These are phyloP conservation scores for Xenotilapia caudafasciata DNA, from an alignment of 2,113 vertebrate genomes.

Conservation along the genomic window DNA sequence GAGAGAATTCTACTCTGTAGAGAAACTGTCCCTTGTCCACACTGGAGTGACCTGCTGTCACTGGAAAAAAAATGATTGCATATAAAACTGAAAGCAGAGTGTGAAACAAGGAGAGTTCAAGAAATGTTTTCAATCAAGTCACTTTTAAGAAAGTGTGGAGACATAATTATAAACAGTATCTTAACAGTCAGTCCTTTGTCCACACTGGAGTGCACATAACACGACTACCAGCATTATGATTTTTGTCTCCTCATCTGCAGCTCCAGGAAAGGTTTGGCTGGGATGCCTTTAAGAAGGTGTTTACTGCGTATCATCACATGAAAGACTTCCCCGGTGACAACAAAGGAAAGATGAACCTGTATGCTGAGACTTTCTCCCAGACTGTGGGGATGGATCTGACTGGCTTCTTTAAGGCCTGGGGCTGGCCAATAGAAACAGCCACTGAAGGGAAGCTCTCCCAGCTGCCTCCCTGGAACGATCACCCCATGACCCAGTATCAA, in stretches of 20 bases:
- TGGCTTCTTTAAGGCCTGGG: conserved; percentile 77
- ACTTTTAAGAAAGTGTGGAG: too few relatives aligned
- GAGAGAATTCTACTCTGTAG: too few relatives aligned
- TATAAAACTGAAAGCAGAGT: too few relatives aligned
- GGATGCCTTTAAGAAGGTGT: not conserved
- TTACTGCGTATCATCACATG: rapidly evolving
- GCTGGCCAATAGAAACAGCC: conserved; percentile 69
- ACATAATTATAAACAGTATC: too few relatives aligned
- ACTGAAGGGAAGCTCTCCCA: conserved; percentile 55
- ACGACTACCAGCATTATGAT: not conserved
- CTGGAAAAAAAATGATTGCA: too few relatives aligned
- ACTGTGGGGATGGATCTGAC: conserved; percentile 69
- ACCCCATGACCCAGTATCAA: conserved; percentile 61
- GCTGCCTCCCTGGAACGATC: conserved; percentile 70
- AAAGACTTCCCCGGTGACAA: rapidly evolving
- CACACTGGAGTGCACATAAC: not conserved
- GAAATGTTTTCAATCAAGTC: too few relatives aligned
- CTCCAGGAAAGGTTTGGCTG: too few relatives aligned
- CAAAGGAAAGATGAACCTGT: conserved; percentile 75
- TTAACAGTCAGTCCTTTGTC: not conserved
- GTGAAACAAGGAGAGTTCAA: too few relatives aligned
- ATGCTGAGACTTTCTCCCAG: conserved; percentile 71
- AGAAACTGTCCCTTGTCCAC: too few relatives aligned
- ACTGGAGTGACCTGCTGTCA: too few relatives aligned
- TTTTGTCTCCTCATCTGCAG: too few relatives aligned